Conservation (phyloP, 2,113 vertebrate species). For the Ophthalmolycus amberensis region DNA sequence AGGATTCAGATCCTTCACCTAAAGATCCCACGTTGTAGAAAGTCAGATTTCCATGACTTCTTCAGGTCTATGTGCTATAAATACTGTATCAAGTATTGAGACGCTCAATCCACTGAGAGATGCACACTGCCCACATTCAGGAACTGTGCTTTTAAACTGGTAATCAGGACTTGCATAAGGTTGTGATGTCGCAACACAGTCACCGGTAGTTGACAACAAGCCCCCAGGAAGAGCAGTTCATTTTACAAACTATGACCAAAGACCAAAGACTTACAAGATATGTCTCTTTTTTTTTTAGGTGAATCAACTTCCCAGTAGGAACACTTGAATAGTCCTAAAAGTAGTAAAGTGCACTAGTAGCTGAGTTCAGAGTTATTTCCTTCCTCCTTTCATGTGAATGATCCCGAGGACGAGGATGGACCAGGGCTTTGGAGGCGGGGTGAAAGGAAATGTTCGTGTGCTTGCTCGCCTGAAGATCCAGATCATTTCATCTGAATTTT, state of each 20-base stretch:
- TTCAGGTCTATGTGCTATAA: background rate
- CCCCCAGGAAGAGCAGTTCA: background rate
- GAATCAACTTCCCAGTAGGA: no score
- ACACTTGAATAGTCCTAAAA: background rate
- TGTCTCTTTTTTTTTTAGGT: background rate
- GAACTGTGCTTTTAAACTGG: background rate
- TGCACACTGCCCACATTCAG: background rate
- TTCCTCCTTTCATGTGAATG: no score
- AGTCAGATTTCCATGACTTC: background rate
- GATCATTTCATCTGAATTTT: no score
- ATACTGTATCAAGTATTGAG: background rate
- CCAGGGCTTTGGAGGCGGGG: no score
- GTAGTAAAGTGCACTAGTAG: background rate
- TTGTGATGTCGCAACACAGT: background rate
- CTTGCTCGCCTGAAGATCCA: no score
- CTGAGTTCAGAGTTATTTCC: background rate
- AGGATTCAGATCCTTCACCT: background rate
- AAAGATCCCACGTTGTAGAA: background rate
- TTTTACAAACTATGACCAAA: no score
- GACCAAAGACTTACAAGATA: background rate
- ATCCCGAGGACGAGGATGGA: no score
- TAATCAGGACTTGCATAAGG: background rate
- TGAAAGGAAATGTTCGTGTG: no score
- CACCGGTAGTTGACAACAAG: background rate
- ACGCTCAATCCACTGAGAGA: background rate